phyloP scores from a whole-genome alignment of 1,140 invertebrate genomes.

The Lepidotrigona ventralis region DNA sequence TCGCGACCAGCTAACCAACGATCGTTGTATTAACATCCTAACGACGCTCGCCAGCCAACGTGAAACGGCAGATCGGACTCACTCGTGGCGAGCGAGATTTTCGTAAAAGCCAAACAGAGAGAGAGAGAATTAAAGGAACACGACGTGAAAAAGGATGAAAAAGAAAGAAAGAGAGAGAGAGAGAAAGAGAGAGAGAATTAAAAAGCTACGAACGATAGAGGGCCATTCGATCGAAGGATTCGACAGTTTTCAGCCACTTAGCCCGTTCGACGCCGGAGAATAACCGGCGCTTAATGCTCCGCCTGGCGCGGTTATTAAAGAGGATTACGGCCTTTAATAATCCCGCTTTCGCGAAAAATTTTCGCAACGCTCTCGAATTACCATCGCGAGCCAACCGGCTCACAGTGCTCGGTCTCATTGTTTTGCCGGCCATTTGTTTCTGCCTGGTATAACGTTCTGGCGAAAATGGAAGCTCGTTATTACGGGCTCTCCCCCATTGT shows the following conservation, averaged over 20 bases:
- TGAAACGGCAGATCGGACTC: not conserved
- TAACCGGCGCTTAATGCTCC: constrained; percentile 27
- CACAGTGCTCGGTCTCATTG: constrained; percentile 30
- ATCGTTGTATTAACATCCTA: not conserved
- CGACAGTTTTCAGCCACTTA: constrained; percentile 32
- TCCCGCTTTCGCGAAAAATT: constrained; percentile 35
- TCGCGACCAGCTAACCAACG: not conserved
- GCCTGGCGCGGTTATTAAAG: constrained; percentile 29
- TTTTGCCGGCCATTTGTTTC: constrained; percentile 43
- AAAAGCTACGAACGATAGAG: not conserved
- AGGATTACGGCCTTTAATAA: constrained; percentile 47
- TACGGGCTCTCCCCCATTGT: constrained; percentile 20
- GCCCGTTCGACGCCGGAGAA: not conserved
- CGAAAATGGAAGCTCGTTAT: constrained; percentile 49
- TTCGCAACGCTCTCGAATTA: constrained; percentile 36
- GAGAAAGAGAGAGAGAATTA: no score
- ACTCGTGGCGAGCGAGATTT: not conserved
- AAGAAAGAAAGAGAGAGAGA: not conserved
- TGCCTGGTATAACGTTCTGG: constrained; percentile 37
- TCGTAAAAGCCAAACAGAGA: not conserved
- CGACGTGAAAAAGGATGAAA: not conserved
- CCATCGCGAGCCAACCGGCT: constrained; percentile 14
- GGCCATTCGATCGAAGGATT: not conserved
- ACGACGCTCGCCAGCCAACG: not conserved
- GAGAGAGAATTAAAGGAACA: not conserved